phyloP scores from a whole-genome alignment of 2,888 invertebrate genomes.

The Xylota segnis region DNA sequence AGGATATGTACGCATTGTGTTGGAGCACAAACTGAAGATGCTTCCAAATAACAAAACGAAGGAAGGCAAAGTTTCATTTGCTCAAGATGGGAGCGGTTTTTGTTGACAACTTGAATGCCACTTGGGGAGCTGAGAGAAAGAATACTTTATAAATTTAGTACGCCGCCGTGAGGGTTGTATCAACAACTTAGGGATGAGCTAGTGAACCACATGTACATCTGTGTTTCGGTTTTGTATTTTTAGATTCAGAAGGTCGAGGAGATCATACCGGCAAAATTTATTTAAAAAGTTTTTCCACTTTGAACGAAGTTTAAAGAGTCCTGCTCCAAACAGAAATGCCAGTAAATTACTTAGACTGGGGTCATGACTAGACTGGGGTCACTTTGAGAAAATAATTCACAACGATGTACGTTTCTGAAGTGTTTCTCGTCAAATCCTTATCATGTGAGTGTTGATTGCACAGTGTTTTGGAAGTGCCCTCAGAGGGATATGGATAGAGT shows the following conservation, averaged over 20 bases:
- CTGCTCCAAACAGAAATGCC: no score
- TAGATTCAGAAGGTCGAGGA: not conserved
- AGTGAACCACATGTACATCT: not conserved
- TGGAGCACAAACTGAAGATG: slow-evolving; percentile 1
- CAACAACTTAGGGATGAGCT: not conserved
- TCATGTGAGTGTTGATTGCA: no score
- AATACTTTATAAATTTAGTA: slow-evolving; percentile 28
- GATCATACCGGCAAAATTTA: not conserved
- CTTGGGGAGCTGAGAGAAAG: not conserved
- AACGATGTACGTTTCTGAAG: no score
- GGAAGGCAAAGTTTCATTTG: not conserved
- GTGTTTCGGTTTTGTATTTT: no score
- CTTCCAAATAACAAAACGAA: not conserved
- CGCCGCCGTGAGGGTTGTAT: not conserved
- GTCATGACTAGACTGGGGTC: no score
- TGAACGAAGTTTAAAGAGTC: not conserved
- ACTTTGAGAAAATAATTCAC: no score
- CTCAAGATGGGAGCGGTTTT: not conserved
- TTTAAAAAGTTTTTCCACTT: not conserved
- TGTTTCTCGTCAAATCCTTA: no score
- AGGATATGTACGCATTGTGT: not conserved
- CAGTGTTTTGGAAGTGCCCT: no score
- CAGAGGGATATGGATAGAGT: no score
- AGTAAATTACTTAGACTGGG: no score
- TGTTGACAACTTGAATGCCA: slow-evolving; percentile 1